phyloP scores from a whole-genome alignment of 2,113 vertebrate genomes.

The Megaleporinus macrocephalus region DNA sequence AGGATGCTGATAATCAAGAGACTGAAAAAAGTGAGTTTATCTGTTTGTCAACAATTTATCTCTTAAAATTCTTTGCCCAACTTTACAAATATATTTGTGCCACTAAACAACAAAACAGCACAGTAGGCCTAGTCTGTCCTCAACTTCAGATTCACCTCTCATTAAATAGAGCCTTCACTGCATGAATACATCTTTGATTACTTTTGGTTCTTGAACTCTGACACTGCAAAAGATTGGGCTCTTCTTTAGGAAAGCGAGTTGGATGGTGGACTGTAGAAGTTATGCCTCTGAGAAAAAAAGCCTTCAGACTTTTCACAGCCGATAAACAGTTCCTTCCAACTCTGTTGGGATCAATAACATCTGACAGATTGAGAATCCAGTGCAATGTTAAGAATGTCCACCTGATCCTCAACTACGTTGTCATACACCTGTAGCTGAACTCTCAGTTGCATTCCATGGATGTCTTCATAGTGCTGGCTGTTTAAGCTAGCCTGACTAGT shows the following conservation, averaged over 20 bases:
- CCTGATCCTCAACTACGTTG: neutral
- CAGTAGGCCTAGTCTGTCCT: neutral
- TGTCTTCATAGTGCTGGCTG: neutral
- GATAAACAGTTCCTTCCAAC: constrained; percentile 29
- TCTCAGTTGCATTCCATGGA: neutral
- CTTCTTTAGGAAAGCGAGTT: constrained; percentile 8
- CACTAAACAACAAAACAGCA: neutral
- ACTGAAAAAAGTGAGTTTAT: constrained; percentile 3
- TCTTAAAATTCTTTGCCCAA: neutral
- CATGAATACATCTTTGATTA: neutral
- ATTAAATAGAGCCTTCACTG: neutral
- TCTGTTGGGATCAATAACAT: constrained; percentile 28
- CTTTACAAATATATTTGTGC: neutral
- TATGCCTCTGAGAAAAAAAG: neutral
- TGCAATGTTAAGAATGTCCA: neutral
- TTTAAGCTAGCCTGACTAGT: neutral
- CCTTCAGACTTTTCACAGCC: constrained; percentile 25
- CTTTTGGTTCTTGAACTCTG: constrained; percentile 13
- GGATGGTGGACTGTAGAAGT: neutral
- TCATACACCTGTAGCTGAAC: neutral
- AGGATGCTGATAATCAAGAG: constrained; percentile 22
- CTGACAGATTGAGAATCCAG: constrained; percentile 15
- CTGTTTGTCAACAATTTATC: neutral
- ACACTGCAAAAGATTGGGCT: neutral
- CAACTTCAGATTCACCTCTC: neutral